Base-by-base conservation (phyloP, 2,797 vertebrate genomes). In the Tiaroga cobitis region DNA sequence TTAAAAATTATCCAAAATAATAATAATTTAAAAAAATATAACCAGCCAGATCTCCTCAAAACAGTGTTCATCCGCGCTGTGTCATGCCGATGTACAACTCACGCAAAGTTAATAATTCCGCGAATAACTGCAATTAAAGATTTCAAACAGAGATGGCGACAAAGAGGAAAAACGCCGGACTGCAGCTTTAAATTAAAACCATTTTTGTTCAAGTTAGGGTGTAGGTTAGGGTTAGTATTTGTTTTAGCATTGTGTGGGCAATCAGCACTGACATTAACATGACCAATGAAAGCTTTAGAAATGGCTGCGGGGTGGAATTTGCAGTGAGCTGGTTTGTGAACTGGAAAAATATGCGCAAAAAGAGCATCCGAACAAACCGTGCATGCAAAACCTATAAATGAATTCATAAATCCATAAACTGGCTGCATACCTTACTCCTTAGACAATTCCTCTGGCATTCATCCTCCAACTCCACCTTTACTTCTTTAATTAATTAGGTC, bases 351-450 rank as follows among this genome's bases (percentile, higher is more conserved):
- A 16, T 1, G 0, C 2, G 10, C 24, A n/a, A 74, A 74, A 75
- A 76, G 10, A 56, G 24, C 8, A 39, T 39, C 75, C 34, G 13
- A 39, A 77, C 74, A 56, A 34, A 24, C 49, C 2, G 51, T 34
- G 32, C 26, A 54, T 54, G 0, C 10, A 76, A 76, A 76, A 37
- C 21, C 18, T 37, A 68, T 10, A 21, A 21, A 37, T 37, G 0
- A 29, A 65, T 16, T 18, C 34, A 78, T 41, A 63, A 43, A 78
- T 84, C 86, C 54, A 75, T 79, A 83, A 61, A 85, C 85, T 86
- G 63, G 81, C 84, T 82, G 85, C 89, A 87, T 78, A 78, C 54
- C 54, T 41, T 39, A 41, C 75, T 24, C 13, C 21, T 56, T 59
- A 77, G 51, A 77, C 32, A 76, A 59, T 37, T 56, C 32, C 32